Percentiles rank a stretch among this genome's conserved stretches.
Conservation (phyloP, 2,888 invertebrate species). For the Nemurella pictetii region DNA sequence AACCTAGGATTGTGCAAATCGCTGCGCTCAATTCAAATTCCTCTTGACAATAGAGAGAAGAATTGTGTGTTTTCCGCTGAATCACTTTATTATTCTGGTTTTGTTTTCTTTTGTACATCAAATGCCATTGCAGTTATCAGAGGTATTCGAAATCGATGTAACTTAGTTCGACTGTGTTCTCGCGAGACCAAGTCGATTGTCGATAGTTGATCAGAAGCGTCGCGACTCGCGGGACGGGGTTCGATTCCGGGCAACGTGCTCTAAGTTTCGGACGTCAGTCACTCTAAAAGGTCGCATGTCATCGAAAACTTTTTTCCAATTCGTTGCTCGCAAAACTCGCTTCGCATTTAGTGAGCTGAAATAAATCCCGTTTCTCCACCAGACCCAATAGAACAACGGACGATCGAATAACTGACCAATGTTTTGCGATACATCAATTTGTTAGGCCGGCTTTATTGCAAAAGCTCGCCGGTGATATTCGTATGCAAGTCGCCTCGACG, state of each 20-base stretch:
- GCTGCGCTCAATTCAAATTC: not conserved
- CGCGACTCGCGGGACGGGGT: not conserved
- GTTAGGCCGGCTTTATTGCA: not conserved
- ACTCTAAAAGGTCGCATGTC: not conserved
- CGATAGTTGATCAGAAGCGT: too few relatives aligned
- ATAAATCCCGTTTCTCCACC: not conserved
- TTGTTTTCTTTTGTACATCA: not conserved
- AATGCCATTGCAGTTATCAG: not conserved
- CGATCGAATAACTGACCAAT: not conserved
- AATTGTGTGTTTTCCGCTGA: not conserved
- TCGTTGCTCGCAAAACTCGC: not conserved
- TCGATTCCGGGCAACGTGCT: not conserved
- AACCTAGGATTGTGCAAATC: not conserved
- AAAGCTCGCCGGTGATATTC: not conserved
- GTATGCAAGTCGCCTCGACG: not conserved
- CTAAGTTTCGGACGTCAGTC: not conserved
- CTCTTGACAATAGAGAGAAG: not conserved
- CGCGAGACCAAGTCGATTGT: too few relatives aligned
- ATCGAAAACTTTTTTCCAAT: constrained; percentile 10
- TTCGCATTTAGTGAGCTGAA: not conserved
- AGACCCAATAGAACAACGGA: not conserved
- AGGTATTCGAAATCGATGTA: not conserved
- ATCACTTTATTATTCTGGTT: not conserved
- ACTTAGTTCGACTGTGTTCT: too few relatives aligned
- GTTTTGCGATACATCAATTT: not conserved